These are phyloP conservation scores for Brassicogethes aeneus DNA, from an alignment of 2,888 invertebrate genomes.

Conservation along the genomic window DNA sequence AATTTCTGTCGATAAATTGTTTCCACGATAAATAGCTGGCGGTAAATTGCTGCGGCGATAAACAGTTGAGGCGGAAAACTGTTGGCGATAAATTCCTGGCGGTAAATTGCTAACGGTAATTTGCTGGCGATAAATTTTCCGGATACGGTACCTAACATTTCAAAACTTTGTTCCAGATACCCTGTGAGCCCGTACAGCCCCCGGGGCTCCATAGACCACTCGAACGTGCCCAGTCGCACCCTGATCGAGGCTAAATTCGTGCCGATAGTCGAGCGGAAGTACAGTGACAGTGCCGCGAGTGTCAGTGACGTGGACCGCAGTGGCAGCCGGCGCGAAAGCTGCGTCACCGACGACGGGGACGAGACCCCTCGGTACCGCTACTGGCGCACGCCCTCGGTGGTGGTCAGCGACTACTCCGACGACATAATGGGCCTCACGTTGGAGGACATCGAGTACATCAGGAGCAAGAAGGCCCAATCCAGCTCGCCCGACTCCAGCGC, in stretches of 20 bases:
- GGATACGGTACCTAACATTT: no score
- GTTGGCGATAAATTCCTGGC: no score
- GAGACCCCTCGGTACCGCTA: conserved; percentile 45
- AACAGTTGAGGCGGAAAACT: no score
- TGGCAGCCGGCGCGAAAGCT: conserved; percentile 43
- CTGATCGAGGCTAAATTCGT: conserved; percentile 50
- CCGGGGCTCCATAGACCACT: conserved; percentile 35
- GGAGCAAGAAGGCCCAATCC: conserved; percentile 36
- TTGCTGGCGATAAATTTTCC: no score
- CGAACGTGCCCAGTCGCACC: conserved; percentile 40
- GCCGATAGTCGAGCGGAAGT: conserved; percentile 39
- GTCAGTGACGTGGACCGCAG: conserved; percentile 19
- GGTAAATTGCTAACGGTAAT: no score
- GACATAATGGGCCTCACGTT: conserved; percentile 52
- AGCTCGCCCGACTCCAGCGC: conserved; percentile 48
- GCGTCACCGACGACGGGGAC: conserved; percentile 42
- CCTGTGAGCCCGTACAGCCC: conserved; percentile 30
- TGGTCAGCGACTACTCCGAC: conserved; percentile 81
- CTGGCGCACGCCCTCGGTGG: conserved; percentile 76
- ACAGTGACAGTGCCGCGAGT: conserved; percentile 41
- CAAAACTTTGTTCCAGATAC: background rate
- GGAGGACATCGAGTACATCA: conserved; percentile 52
- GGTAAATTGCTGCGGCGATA: no score
- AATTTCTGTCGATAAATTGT: no score
- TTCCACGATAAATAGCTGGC: no score